Base-by-base conservation (phyloP, 2,113 vertebrate genomes). In the Amblyornis subalaris region DNA sequence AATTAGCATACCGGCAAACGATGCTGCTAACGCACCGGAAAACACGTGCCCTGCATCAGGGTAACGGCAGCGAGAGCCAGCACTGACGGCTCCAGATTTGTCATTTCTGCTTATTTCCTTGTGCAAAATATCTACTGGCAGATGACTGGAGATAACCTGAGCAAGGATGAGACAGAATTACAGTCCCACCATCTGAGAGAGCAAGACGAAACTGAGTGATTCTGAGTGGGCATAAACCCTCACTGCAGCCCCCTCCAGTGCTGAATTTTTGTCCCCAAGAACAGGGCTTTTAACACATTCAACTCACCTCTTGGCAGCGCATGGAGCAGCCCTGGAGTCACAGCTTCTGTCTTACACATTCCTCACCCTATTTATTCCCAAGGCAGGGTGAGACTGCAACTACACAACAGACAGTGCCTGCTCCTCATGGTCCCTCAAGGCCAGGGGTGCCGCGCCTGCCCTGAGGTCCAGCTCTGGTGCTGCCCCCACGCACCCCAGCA, bases 1-100 rank as follows among this genome's bases (percentile, higher is more conserved):
- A 85, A 83, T 91, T 58, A 93, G 87, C 93, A 73, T 55, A 60
- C 62, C 66, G 35, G 67, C 73, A 26, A 45, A 23, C 5, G 61
- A 67, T 9, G 78, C 58, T 45, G 93, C 84, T 9, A 35, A 36
- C 2, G 10, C 64, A 66, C 93, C 80, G 80, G 92, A 86, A 94
- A 90, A 74, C 94, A 94, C 93, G 89, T 91, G 96, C 66, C 83
- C 80, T 8, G 86, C 62, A 25, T 26, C 90, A 26, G 85, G 62
- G 76, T 4, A 50, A 33, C 24, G 38, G 87, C 36, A 78, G 85
- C 1, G 3, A 21, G 22, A 73, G 84, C 35, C 29, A 10, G 6
- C 50, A 0, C 88, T 12, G 21, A 17, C 0, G 10, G 85, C 10
- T 91, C 87, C 9, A 3, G 14, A 3, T 72, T 44, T 35, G 80